Percentiles rank a stretch among this genome's conserved stretches.
phyloP scores from a whole-genome alignment of 2,113 vertebrate genomes.

The Dermatemys mawii region DNA sequence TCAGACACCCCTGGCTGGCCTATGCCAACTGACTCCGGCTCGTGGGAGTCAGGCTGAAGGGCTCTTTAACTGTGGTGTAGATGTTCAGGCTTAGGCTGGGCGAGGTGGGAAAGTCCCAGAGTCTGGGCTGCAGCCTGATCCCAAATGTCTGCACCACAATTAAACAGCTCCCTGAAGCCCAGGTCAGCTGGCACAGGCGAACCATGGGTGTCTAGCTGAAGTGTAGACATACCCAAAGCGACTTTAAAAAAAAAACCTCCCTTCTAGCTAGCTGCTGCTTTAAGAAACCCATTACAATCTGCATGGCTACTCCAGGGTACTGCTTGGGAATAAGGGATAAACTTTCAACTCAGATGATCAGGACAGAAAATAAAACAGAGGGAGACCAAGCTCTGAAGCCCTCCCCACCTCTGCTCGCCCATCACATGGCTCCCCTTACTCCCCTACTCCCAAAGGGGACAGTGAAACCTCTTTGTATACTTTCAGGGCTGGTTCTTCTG shows the following conservation, averaged over 20 bases:
- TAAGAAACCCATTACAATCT: background rate
- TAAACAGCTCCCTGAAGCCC: background rate
- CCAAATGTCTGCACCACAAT: background rate
- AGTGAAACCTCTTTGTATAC: background rate
- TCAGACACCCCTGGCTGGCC: background rate
- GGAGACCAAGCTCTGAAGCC: background rate
- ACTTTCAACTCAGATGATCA: background rate
- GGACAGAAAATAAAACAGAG: background rate
- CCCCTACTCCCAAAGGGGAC: background rate
- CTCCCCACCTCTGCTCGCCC: background rate
- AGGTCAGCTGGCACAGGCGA: background rate
- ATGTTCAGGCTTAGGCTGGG: background rate
- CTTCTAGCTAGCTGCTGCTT: background rate
- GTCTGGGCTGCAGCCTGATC: background rate
- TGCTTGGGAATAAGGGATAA: background rate
- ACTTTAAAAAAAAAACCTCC: background rate
- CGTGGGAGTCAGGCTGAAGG: background rate
- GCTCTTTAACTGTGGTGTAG: background rate
- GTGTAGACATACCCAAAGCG: background rate
- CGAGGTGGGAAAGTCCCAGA: background rate
- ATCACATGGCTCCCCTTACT: background rate
- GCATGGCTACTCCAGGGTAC: background rate
- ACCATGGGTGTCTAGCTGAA: background rate
- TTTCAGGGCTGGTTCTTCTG: background rate
- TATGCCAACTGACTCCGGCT: background rate